A percentile compares a stretch with the other conserved stretches of the same genome.
Evolutionary conservation across 2,113 vertebrate genomes (phyloP).

Genomic region (Oryzias celebensis): DNA sequence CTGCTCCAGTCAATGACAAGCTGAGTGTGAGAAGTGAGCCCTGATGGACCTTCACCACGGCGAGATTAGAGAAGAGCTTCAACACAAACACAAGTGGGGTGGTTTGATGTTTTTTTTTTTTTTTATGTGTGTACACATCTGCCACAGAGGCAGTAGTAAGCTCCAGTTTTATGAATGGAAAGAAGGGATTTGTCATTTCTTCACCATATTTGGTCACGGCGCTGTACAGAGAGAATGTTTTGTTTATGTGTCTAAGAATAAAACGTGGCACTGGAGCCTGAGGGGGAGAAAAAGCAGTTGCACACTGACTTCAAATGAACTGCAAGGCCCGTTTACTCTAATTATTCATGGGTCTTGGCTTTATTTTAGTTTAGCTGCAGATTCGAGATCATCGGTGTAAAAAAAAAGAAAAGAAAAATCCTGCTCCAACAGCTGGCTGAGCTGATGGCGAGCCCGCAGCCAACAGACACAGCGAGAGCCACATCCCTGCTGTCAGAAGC

Average conservation of each 20-base stretch:
- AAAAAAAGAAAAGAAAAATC: slow-evolving; percentile 1
- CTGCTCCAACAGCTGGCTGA: slow-evolving; percentile 14
- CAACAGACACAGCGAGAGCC: slow-evolving; percentile 7
- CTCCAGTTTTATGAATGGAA: slow-evolving; percentile 75
- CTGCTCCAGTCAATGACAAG: slow-evolving; percentile 74
- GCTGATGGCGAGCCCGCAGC: slow-evolving; percentile 10
- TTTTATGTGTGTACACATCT: slow-evolving; percentile 7
- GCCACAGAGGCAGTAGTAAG: slow-evolving; percentile 37
- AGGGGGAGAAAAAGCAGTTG: slow-evolving; percentile 28
- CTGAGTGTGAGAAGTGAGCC: slow-evolving; percentile 51
- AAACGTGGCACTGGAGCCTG: slow-evolving; percentile 49
- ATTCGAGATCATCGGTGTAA: slow-evolving; percentile 20
- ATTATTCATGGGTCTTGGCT: slow-evolving; percentile 28
- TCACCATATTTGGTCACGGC: slow-evolving; percentile 77
- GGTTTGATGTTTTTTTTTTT: slow-evolving; percentile 3
- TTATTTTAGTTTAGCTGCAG: slow-evolving; percentile 13
- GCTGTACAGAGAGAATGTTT: slow-evolving; percentile 57
- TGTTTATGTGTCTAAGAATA: slow-evolving; percentile 68
- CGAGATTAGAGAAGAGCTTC: slow-evolving; percentile 47
- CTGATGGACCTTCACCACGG: slow-evolving; percentile 47
- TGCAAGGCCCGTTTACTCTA: slow-evolving; percentile 34
- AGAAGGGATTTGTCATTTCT: slow-evolving; percentile 70
- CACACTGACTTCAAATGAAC: slow-evolving; percentile 28
- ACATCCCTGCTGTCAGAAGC: slow-evolving; percentile 12
- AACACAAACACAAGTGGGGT: slow-evolving; percentile 30